Evolutionary conservation across 2,888 invertebrate species (phyloP), one percentile per base, ranked within the genome.

Genomic region (Eueremaeus valkanovi): DNA sequence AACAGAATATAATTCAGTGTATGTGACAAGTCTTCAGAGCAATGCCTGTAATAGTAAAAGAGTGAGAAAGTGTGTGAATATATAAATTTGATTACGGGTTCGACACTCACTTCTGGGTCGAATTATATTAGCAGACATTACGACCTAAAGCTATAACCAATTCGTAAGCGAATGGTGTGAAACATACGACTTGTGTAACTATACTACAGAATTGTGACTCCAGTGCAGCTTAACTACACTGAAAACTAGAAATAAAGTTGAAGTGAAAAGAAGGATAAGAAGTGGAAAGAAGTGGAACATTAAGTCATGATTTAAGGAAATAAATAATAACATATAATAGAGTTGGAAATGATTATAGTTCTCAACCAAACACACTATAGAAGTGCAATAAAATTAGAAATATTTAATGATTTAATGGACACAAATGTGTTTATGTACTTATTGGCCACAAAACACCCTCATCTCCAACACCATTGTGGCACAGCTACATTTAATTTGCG

Each of bases 331-430:
- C 21, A 13, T 55, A 8, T 55, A 24, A 27, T 13, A 27, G 27
- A 13, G 55, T 24, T 55, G 55, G 27, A 55, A 55, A 55, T 55
- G 21, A 55, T 55, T 55, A 24, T 55, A n/a, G 55, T 55, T 55
- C 24, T 55, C 24, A 55, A 55, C 27, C 6, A 55, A 55, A 55
- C 21, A 55, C 27, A 55, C 27, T 36, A n/a, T n/a, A n/a, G n/a
- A n/a, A n/a, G n/a, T 55, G 55, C 55, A 55, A 55, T 55, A 21
- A 55, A 55, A 55, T 55, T 55, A 55, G 27, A 55, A 27, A 49
- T 49, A 21, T 49, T 49, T n/a, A 49, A n/a, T 11, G 6, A 36
- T 36, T 36, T 36, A 13, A 21, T n/a, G n/a, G 21, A 51, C 24
- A 55, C 24, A 27, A 55, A 27, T 55, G 55, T 55, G 11, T 27